These are phyloP conservation scores for Pyrochroa serraticornis DNA, from an alignment of 2,888 invertebrate species.

Conservation along the genomic window DNA sequence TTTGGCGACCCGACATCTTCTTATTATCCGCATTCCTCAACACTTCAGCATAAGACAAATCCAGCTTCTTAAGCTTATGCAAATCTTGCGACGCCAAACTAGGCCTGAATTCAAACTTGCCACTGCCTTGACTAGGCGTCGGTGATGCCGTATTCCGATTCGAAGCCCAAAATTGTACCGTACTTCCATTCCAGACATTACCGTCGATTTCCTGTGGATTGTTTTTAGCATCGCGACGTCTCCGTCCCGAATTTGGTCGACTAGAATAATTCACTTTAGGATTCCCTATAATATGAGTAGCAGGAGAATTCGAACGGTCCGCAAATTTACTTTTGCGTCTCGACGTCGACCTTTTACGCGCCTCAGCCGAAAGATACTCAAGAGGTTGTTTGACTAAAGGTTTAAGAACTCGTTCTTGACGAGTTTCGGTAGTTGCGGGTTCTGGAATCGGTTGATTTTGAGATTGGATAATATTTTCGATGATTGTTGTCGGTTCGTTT, in stretches of 20 bases:
- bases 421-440: constrained; percentile 51
- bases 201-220: constrained; percentile 36
- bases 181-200: constrained; percentile 72
- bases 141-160: constrained; percentile 62
- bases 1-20: constrained; percentile 41
- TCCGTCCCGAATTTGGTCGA: constrained; percentile 57
- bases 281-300: constrained; percentile 65
- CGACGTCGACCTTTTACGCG: constrained; percentile 70
- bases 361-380: constrained; percentile 73
- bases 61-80: constrained; percentile 78
- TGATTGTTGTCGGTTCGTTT: constrained; percentile 68
- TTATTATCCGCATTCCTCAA: constrained; percentile 71
- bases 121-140: constrained; percentile 63
- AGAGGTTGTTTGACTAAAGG: constrained; percentile 75
- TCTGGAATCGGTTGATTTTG: constrained; percentile 54
- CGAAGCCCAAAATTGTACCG: constrained; percentile 68
- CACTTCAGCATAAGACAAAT: constrained; percentile 86
- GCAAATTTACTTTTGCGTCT: constrained; percentile 66
- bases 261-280: constrained; percentile 68
- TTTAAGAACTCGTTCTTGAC: constrained; percentile 63
- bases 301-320: constrained; percentile 72
- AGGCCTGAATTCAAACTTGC: constrained; percentile 62
- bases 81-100: constrained; percentile 84
- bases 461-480: constrained; percentile 60
- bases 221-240: constrained; percentile 63